Evolutionary conservation across 1,140 invertebrate species (phyloP).

Genomic region (Drusus annulatus): DNA sequence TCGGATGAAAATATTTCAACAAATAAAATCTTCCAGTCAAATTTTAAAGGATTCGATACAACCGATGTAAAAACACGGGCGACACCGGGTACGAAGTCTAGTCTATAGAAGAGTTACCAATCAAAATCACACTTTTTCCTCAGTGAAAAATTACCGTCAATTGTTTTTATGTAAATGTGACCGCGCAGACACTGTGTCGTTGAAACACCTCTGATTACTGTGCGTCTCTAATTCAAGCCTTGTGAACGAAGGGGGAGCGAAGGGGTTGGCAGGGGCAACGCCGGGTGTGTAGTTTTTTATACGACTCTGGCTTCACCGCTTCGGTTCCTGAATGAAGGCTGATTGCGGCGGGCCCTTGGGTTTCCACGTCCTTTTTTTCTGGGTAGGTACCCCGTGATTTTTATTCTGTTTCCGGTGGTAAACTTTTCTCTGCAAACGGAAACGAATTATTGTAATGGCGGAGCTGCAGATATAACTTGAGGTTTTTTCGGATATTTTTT

Average conservation of each 20-base stretch:
- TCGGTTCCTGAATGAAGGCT: conserved; percentile 14
- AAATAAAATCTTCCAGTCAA: too few relatives aligned
- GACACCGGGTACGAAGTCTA: too few relatives aligned
- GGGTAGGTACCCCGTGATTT: conserved; percentile 4
- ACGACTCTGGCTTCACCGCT: conserved; percentile 3
- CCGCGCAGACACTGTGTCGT: neutral
- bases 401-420: conserved; percentile 1
- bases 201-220: conserved; percentile 13
- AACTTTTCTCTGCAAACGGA: neutral
- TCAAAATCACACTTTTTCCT: neutral
- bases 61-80: too few relatives aligned
- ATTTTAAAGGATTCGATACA: too few relatives aligned
- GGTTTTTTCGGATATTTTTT: too few relatives aligned
- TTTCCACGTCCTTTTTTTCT: neutral
- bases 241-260: neutral
- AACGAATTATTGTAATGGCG: neutral
- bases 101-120: too few relatives aligned
- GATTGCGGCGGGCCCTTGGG: conserved; percentile 19
- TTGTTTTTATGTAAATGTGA: neutral
- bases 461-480: neutral
- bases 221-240: conserved; percentile 6
- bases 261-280: neutral
- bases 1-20: too few relatives aligned
- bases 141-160: neutral
- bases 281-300: conserved; percentile 12